Percentiles rank a stretch among this genome's conserved stretches.
Conservation (phyloP, 1,140 invertebrate genomes). For the Belonocnema kinseyi region DNA sequence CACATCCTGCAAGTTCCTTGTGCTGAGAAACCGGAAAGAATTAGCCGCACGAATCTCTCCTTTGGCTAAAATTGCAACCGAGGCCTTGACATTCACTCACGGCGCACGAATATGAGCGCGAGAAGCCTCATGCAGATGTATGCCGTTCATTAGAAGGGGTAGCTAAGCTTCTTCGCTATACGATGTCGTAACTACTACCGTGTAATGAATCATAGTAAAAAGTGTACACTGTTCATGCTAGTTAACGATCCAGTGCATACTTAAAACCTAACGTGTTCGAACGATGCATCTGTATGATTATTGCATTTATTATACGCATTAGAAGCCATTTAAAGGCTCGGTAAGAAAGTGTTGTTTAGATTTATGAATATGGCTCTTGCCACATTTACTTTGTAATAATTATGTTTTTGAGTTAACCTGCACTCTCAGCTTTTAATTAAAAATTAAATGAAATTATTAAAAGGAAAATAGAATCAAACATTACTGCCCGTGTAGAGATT, state of each 20-base stretch:
- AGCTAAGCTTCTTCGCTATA: background rate
- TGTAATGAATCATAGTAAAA: background rate
- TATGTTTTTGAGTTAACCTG: too few relatives aligned
- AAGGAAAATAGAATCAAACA: too few relatives aligned
- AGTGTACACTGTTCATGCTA: background rate
- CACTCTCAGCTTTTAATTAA: too few relatives aligned
- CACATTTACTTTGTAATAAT: too few relatives aligned
- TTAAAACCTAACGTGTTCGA: too few relatives aligned
- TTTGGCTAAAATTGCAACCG: constrained; percentile 43
- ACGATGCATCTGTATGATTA: too few relatives aligned
- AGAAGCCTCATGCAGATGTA: constrained; percentile 27
- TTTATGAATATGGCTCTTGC: too few relatives aligned
- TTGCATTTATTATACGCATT: too few relatives aligned
- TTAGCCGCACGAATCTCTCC: constrained; percentile 31
- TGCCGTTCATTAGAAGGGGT: constrained; percentile 18
- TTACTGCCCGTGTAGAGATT: too few relatives aligned
- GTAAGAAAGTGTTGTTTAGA: too few relatives aligned
- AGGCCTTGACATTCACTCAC: constrained; percentile 47
- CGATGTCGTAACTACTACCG: background rate
- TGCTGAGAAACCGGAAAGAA: constrained; percentile 37
- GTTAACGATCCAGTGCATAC: background rate
- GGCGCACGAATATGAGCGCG: constrained; percentile 36
- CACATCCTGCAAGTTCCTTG: constrained; percentile 3
- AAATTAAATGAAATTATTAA: too few relatives aligned
- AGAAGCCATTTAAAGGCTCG: too few relatives aligned